Evolutionary conservation across 2,113 vertebrate species (phyloP).

Genomic region (Coptodon rendalli): DNA sequence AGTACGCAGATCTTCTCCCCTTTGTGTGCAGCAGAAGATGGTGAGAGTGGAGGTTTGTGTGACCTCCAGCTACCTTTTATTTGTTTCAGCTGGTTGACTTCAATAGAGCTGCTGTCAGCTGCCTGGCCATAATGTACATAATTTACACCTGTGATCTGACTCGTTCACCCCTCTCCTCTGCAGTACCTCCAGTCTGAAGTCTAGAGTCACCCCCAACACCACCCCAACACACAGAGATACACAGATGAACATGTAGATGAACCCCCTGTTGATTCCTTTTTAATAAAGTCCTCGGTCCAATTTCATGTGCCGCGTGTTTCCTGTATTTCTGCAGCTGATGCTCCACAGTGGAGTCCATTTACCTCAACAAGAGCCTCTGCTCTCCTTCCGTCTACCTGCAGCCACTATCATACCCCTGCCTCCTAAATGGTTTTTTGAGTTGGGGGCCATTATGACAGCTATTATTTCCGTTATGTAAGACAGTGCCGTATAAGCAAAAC

Average conservation of each 20-base stretch:
- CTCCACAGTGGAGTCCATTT: slow-evolving; percentile 39
- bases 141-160: slow-evolving; percentile 42
- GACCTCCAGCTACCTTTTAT: slow-evolving; percentile 64
- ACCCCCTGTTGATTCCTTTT: slow-evolving; percentile 1
- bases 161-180: background rate
- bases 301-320: slow-evolving; percentile 12
- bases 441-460: slow-evolving; percentile 46
- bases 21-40: background rate
- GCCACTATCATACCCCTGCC: slow-evolving; percentile 3
- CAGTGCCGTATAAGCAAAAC: slow-evolving; percentile 55
- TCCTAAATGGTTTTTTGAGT: slow-evolving; percentile 51
- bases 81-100: slow-evolving; percentile 60
- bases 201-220: background rate
- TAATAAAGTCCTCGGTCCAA: slow-evolving; percentile 1
- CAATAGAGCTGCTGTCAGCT: slow-evolving; percentile 50
- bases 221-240: background rate
- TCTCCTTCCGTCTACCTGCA: slow-evolving; percentile 1
- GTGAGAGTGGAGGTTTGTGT: slow-evolving; percentile 15
- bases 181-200: background rate
- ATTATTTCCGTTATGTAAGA: slow-evolving; percentile 62
- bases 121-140: slow-evolving; percentile 22
- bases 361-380: slow-evolving; percentile 15
- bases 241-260: slow-evolving; percentile 1
- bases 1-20: background rate
- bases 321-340: slow-evolving; percentile 18